These are phyloP conservation scores for Acromyrmex echinatior DNA, from an alignment of 1,140 invertebrate species.

Conservation along the genomic window DNA sequence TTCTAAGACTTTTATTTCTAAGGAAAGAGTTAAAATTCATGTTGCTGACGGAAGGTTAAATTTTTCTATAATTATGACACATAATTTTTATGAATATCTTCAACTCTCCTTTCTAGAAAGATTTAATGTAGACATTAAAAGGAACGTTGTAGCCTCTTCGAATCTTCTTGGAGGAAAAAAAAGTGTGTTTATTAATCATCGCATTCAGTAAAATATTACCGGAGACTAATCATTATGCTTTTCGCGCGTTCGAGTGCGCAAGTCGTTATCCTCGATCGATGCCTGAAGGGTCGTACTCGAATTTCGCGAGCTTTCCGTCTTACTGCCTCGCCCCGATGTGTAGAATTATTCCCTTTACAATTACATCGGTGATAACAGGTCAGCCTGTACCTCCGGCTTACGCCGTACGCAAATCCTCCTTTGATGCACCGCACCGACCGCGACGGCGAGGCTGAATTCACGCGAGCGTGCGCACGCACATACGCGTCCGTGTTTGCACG, in stretches of 20 bases:
- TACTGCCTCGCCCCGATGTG: conserved; percentile 17
- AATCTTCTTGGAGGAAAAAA: background rate
- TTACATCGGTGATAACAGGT: conserved; percentile 57
- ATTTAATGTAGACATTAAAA: background rate
- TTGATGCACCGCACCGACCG: conserved; percentile 43
- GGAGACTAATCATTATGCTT: conserved; percentile 25
- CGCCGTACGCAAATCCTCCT: conserved; percentile 56
- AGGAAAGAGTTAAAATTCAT: too few species aligned
- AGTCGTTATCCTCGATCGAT: conserved; percentile 23
- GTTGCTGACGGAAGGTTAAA: background rate
- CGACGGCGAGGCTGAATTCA: conserved; percentile 44
- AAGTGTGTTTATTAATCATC: background rate
- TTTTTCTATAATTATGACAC: background rate
- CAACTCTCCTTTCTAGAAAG: background rate
- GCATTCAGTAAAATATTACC: background rate
- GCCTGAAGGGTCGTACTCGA: conserved; percentile 23
- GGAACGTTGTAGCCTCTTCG: too few species aligned
- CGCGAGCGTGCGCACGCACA: conserved; percentile 39
- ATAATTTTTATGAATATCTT: conserved; percentile 7
- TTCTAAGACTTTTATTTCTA: too few species aligned
- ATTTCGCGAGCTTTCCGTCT: conserved; percentile 38
- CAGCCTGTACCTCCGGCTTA: conserved; percentile 33
- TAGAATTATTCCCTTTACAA: conserved; percentile 49
- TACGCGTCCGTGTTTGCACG: conserved; percentile 39
- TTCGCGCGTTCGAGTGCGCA: background rate